Percentiles rank a stretch among this genome's conserved stretches.
Evolutionary conservation across 2,113 vertebrate species (phyloP).

Genomic region (Crotalus helleri): DNA sequence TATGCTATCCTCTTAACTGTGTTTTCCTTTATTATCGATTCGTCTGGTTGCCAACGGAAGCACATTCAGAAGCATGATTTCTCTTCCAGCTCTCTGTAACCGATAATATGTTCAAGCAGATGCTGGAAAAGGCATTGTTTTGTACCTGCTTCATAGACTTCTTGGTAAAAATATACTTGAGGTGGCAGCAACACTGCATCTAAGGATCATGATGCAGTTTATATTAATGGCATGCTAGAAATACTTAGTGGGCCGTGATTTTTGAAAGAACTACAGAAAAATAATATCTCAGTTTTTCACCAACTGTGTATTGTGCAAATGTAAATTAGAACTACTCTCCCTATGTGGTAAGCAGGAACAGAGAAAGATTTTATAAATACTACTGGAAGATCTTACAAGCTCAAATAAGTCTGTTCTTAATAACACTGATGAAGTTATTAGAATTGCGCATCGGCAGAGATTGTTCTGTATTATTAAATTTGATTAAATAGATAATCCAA

Average conservation of each 20-base stretch:
- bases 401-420: neutral
- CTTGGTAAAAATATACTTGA: slow-evolving; percentile 6
- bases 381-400: neutral
- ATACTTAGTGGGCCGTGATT: neutral
- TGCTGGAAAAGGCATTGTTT: neutral
- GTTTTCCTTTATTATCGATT: neutral
- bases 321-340: neutral
- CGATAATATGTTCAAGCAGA: neutral
- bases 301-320: neutral
- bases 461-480: neutral
- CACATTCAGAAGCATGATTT: neutral
- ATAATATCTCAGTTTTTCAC: neutral
- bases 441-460: neutral
- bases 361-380: neutral
- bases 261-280: neutral
- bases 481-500: neutral
- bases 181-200: neutral
- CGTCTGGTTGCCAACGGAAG: neutral
- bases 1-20: neutral
- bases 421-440: neutral
- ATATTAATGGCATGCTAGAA: neutral
- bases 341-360: neutral
- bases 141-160: neutral
- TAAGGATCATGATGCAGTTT: neutral
- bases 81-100: neutral